Evolutionary conservation across 2,113 vertebrate genomes (phyloP).

Genomic region (Megatriorchis doriae): DNA sequence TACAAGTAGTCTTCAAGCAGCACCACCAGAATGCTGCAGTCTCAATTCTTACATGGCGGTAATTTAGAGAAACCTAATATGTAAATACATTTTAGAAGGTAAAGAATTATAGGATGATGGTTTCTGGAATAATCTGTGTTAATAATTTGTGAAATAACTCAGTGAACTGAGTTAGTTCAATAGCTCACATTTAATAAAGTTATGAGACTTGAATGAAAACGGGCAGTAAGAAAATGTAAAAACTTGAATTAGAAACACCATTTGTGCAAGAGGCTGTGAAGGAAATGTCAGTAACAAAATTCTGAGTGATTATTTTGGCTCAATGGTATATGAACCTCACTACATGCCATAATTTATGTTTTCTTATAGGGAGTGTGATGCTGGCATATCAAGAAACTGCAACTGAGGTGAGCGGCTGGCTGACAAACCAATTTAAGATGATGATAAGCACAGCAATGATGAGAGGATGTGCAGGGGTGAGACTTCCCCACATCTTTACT

Average conservation of each 20-base stretch:
- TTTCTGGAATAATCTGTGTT: not conserved
- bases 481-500: slow-evolving; percentile 25
- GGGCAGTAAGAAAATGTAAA: slow-evolving; percentile 23
- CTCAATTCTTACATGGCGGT: not conserved
- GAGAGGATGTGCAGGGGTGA: not conserved
- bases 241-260: slow-evolving; percentile 23
- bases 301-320: slow-evolving; percentile 30
- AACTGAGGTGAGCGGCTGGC: slow-evolving; percentile 40
- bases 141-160: not conserved
- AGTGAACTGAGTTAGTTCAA: not conserved
- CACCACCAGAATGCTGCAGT: not conserved
- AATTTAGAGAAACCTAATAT: not conserved
- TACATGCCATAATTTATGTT: slow-evolving; percentile 23
- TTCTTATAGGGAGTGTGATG: not conserved
- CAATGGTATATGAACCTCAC: not conserved
- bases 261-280: slow-evolving; percentile 34
- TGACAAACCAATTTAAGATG: slow-evolving; percentile 48
- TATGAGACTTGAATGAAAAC: slow-evolving; percentile 37
- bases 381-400: slow-evolving; percentile 30
- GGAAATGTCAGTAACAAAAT: slow-evolving; percentile 20
- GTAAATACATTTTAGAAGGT: not conserved
- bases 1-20: not conserved
- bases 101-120: not conserved
- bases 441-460: slow-evolving; percentile 6
- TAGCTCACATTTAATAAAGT: not conserved